These are phyloP conservation scores for Heptranchias perlo DNA, from an alignment of 2,113 vertebrate species.

Conservation along the genomic window DNA sequence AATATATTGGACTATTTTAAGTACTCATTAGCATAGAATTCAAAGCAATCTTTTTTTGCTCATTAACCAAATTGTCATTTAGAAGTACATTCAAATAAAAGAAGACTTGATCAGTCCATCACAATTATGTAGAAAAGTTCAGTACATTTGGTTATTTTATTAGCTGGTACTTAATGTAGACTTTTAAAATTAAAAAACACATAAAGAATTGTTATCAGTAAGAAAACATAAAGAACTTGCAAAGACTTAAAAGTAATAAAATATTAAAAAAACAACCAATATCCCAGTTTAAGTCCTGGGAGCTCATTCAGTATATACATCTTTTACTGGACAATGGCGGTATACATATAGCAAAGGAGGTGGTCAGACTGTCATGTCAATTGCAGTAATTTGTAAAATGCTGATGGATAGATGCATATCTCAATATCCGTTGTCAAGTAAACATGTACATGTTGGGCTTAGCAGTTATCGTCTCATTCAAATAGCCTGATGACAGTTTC, in stretches of 20 bases:
- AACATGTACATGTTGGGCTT: background rate
- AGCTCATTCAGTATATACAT: background rate
- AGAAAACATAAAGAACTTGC: background rate
- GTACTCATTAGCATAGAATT: background rate
- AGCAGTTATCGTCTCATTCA: background rate
- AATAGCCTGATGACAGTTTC: no score
- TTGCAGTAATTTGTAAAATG: background rate
- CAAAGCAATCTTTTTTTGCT: slow-evolving; percentile 23
- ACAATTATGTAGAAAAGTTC: background rate
- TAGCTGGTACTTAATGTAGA: background rate
- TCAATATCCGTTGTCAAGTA: background rate
- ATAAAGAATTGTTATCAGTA: background rate
- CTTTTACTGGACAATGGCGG: background rate
- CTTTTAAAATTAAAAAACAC: background rate
- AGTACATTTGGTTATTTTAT: slow-evolving; percentile 6
- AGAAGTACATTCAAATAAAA: background rate
- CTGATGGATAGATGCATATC: background rate
- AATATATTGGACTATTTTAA: slow-evolving; percentile 10
- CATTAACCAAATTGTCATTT: slow-evolving; percentile 31
- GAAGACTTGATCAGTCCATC: background rate
- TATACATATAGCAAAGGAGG: background rate
- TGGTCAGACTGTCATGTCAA: background rate
- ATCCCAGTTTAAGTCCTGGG: background rate
- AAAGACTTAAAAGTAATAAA: background rate
- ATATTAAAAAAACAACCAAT: background rate